Evolutionary conservation across 1,140 invertebrate species (phyloP).

Genomic region (Pseudachorutes palmiensis): DNA sequence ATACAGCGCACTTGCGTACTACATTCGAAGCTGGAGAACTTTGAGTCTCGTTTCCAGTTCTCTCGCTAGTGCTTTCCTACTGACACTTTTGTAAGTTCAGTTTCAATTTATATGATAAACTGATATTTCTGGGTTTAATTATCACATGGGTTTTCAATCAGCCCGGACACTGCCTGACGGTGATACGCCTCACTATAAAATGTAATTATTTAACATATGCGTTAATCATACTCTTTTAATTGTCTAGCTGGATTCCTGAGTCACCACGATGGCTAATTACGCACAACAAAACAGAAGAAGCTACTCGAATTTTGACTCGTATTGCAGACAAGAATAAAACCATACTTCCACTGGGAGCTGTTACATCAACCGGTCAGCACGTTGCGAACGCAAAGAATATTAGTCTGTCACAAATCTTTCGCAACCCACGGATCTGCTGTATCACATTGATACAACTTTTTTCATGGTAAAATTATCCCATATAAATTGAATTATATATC

Average conservation of each 20-base stretch:
- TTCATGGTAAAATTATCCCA: conserved; percentile 26
- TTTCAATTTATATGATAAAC: too few relatives aligned
- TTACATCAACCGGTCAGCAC: conserved; percentile 17
- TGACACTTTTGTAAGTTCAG: conserved; percentile 21
- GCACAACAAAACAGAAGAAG: conserved; percentile 23
- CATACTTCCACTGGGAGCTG: conserved; percentile 21
- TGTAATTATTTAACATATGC: too few relatives aligned
- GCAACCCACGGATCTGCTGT: background rate
- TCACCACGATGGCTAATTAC: conserved; percentile 33
- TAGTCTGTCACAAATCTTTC: conserved; percentile 7
- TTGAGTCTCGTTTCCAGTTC: conserved; percentile 22
- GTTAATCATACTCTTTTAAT: conserved; percentile 11
- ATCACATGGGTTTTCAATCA: too few relatives aligned
- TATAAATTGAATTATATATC: background rate
- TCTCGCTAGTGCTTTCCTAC: conserved; percentile 21
- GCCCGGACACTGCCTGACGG: background rate
- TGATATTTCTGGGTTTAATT: too few relatives aligned
- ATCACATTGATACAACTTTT: conserved; percentile 27
- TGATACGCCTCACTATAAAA: too few relatives aligned
- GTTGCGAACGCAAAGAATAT: conserved; percentile 10
- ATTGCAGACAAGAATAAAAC: conserved; percentile 24
- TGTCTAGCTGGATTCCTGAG: conserved; percentile 28
- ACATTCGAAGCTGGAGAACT: conserved; percentile 26
- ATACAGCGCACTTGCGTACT: conserved; percentile 22
- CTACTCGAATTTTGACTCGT: conserved; percentile 15